Base-by-base conservation (phyloP, 2,113 vertebrate genomes). In the Tenebrosternarchus preto region DNA sequence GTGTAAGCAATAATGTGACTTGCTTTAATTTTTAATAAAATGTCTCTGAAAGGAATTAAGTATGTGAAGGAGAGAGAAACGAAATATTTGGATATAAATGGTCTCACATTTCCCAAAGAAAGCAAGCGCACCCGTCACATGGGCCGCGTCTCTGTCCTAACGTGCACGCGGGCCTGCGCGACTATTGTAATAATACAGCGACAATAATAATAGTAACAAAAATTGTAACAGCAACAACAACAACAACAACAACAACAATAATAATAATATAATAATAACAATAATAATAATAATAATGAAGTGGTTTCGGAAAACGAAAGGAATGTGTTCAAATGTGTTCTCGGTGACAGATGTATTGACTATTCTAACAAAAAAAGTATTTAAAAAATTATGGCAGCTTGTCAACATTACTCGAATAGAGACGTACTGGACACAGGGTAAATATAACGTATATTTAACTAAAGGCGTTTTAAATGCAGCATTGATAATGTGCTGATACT, bases 1-100 rank as follows among this genome's bases (percentile, higher is more conserved):
- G 27, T 76, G 27, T 66, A 60, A 2, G 79, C 16, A 83, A 82
- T 80, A 85, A 86, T 72, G 70, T 59, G 77, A 83, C 86, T 88
- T 36, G 36, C 50, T 73, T 80, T 73, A 81, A 4, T 78, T 73
- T 79, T 22, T 59, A 36, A 59, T 74, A 16, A 16, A 74, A 67
- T 43, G 75, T 67, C 22, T 31, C 22, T 27, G 15, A 8, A 56
- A 74, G 31, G 64, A 68, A 68, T 68, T 68, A 68, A 12, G 64
- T 22, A 11, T 22, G 33, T 11, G 12, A 39, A 19, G 12, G 2
- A 70, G 19, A 61, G 55, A 29, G 33, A 68, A 39, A 11, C 19
- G n/a, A 39, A 39, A 50, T 12, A 50, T 50, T 50, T 11, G 43
- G 43, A 15, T 50, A 50, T 1, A 50, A 50, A 50, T 50, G 43